These are phyloP conservation scores for Anthoscopus minutus DNA, from an alignment of 2,113 vertebrate species.

Conservation along the genomic window DNA sequence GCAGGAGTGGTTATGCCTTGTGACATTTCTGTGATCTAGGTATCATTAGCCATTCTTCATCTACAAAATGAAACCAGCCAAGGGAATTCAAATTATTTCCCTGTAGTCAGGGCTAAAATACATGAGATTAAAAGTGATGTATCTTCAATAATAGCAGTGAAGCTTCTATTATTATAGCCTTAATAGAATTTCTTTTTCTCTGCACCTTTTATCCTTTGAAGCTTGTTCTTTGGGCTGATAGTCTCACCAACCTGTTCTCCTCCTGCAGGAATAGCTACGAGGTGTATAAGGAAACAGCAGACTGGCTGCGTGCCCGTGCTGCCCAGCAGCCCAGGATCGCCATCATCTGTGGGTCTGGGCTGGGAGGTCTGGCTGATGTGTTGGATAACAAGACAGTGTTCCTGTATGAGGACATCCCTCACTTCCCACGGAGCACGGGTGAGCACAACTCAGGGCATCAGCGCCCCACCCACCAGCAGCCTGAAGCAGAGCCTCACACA, in stretches of 20 bases:
- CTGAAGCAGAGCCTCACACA: too few species aligned
- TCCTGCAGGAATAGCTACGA: neutral
- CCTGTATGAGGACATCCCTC: slow-evolving; percentile 72
- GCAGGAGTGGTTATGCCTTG: neutral
- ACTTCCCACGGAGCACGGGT: slow-evolving; percentile 77
- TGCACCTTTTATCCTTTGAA: neutral
- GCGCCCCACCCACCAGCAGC: neutral
- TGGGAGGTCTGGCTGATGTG: slow-evolving; percentile 72
- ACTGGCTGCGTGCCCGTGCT: neutral
- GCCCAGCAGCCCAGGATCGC: slow-evolving; percentile 62
- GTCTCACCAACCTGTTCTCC: neutral
- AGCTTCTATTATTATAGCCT: neutral
- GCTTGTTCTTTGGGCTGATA: neutral
- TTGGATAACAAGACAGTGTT: slow-evolving; percentile 61
- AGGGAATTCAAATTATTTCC: neutral
- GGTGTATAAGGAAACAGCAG: slow-evolving; percentile 30
- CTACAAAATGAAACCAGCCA: neutral
- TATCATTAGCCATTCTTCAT: neutral
- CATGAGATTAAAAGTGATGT: neutral
- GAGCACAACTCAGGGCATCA: neutral
- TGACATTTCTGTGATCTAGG: neutral
- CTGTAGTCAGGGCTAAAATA: neutral
- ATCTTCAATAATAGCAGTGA: neutral
- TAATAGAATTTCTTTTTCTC: neutral
- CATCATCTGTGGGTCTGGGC: slow-evolving; percentile 81